Evolutionary conservation across 2,113 vertebrate species (phyloP), one percentile per base, ranked within the genome.

Genomic region (Perca flavescens): DNA sequence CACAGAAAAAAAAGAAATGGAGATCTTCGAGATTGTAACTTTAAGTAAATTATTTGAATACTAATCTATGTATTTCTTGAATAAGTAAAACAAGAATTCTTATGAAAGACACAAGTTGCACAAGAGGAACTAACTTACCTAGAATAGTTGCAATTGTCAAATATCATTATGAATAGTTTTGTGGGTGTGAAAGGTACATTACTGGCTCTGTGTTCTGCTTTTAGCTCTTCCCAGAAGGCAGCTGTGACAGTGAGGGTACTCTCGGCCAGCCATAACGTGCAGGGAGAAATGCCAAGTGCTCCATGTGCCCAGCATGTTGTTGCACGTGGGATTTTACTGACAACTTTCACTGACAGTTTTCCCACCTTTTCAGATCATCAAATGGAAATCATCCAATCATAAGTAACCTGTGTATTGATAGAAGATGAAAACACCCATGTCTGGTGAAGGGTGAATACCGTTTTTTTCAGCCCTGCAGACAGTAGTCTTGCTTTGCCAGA

Each of bases 161-260:
- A 49, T 15, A 40, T 31, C 34, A 22, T 54, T 62, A 16, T 36
- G 11, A 7, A 57, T 19, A 8, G 34, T 46, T 62, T 15, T 62
- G n/a, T 65, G 61, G n/a, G 21, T 28, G 12, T 91, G 70, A 82
- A 81, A 34, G n/a, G 50, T 49, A 28, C 16, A 31, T 62, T 66
- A 72, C 82, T 82, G 47, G 76, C 50, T 6, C 15, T 54, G 22
- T 8, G 54, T 74, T 85, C 71, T 85, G 75, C 54, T 89, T 85
- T 85, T 83, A 74, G 73, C 57, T 52, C 69, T 92, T 91, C 90
- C 83, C 82, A 89, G 90, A 88, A 89, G 71, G 65, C 72, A 83
- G 71, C 74, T 75, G 72, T 82, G 80, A 83, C 67, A 58, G 15
- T 71, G 9, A 71, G 43, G 25, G 17, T 49, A 13, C 69, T 15